phyloP scores from a whole-genome alignment of 2,888 invertebrate species.

The Agonopterix subpropinquella region DNA sequence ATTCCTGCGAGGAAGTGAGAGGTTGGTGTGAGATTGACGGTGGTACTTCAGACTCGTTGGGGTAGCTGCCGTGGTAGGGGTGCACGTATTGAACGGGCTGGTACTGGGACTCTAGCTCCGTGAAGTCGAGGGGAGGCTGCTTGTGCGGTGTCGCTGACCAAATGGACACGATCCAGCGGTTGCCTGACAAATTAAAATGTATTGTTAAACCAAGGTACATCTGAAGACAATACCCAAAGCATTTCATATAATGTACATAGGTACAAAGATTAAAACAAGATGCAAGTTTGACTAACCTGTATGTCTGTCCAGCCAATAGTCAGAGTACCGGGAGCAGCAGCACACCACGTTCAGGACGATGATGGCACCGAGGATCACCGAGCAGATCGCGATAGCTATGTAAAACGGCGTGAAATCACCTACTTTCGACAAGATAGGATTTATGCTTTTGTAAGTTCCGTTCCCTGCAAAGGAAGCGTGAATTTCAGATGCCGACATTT shows the following conservation, averaged over 20 bases:
- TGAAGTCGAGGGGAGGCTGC: slow-evolving; percentile 86
- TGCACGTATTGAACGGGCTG: slow-evolving; percentile 44
- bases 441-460: slow-evolving; percentile 52
- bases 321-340: slow-evolving; percentile 86
- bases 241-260: too few species aligned
- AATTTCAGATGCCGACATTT: slow-evolving; percentile 61
- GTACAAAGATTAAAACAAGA: too few species aligned
- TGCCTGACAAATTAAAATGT: slow-evolving; percentile 73
- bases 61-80: slow-evolving; percentile 32
- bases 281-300: slow-evolving; percentile 73
- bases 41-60: slow-evolving; percentile 35
- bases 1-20: slow-evolving; percentile 42
- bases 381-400: slow-evolving; percentile 85
- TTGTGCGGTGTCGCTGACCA: slow-evolving; percentile 90
- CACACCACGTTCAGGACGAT: slow-evolving; percentile 85
- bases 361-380: slow-evolving; percentile 81
- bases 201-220: not conserved
- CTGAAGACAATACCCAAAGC: too few species aligned
- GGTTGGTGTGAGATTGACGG: slow-evolving; percentile 56
- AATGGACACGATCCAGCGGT: slow-evolving; percentile 88
- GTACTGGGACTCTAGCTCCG: slow-evolving; percentile 78
- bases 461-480: slow-evolving; percentile 62
- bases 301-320: slow-evolving; percentile 89
- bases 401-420: slow-evolving; percentile 92
- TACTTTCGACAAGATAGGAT: slow-evolving; percentile 44